Evolutionary conservation across 2,888 invertebrate genomes (phyloP), one percentile per base, ranked within the genome.

Genomic region (Pyrocoelia pectoralis): DNA sequence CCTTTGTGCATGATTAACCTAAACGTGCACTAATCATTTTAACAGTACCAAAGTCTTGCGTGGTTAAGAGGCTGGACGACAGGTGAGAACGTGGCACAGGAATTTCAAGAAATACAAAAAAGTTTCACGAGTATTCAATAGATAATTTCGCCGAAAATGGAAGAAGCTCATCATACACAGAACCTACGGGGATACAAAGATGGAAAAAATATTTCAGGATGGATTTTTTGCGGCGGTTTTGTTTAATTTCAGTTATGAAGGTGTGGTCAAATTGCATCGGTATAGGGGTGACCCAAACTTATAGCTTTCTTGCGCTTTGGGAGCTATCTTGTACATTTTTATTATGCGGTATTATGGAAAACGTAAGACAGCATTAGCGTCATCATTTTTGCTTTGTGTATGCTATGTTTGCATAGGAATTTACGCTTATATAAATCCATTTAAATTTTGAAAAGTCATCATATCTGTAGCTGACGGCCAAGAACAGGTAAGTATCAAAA

Each of bases 21-120:
- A 86, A 88, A 64, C 83, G 85, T 66, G 87, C 92, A 5, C 93
- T 94, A 93, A 90, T 91, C 79, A 72, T 88, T 56, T 87, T 90
- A 17, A 91, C 89, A 77, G 71, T 90, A 48, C 93, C 93, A 86
- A 76, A 86, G 88, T 28, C 81, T 93, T 13, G 89, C 90, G 70
- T 93, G 93, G 92, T 80, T 93, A 0, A 84, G 93, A 28, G 93
- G 93, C 1, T 93, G 93, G 92, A 88, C 89, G 0, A 82, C 83
- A 0, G 81, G 89, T 15, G 78, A 83, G 2, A 83, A 84, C 17
- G 87, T 93, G 0, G 86, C 88, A 73, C 72, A 79, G 0, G 90
- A 91, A 73, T 83, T 87, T 28, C 79, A 80, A 48, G 84, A 85
- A 48, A 83, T 89, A 12, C 72, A 70, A 6, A 24, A 24, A 6